Evolutionary conservation across 1,140 invertebrate genomes (phyloP), one percentile per base, ranked within the genome.

Genomic region (Atopsyche davidsoni): DNA sequence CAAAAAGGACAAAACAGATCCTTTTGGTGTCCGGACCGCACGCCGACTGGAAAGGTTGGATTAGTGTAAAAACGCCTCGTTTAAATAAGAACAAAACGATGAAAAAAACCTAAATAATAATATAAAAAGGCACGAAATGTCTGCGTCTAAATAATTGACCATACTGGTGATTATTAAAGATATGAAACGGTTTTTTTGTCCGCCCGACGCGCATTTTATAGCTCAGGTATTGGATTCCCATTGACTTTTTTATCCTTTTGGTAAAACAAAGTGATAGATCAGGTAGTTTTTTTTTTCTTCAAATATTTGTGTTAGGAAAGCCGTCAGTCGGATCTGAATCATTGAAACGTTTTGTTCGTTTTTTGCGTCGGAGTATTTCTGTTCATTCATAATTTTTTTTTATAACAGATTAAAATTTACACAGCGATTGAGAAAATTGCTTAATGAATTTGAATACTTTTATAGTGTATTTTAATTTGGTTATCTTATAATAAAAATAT

Each of bases 1-100:
- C n/a, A n/a, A n/a, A n/a, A n/a, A 22, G 44, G 4, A 16, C n/a
- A 31, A 44, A 44, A 24, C 13, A 44, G 44, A 43, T 57, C 49
- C 49, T 35, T 57, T 57, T 49, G 31, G 24, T 38, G 55, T 22
- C 19, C 23, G 17, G 50, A 53, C 55, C 49, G 49, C 55, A 48
- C 50, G 50, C 46, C 55, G 45, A 40, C 55, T 45, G 47, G 35
- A 53, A 46, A 42, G 55, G 44, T 47, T 35, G 51, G 36, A 44
- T 35, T 57, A 48, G 55, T 53, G 55, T 57, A 57, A 57, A 57
- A 57, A 53, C 32, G 21, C 51, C 42, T 45, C 41, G 51, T 57
- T 52, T 50, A 57, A 50, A 53, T 57, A 50, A 53, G 50, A 52
- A 53, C 55, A 57, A 52, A 51, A 52, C 10, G 40, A 51, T 23